Evolutionary conservation across 2,888 invertebrate genomes (phyloP), one percentile per base, ranked within the genome.

Genomic region (Drosophila limbata): DNA sequence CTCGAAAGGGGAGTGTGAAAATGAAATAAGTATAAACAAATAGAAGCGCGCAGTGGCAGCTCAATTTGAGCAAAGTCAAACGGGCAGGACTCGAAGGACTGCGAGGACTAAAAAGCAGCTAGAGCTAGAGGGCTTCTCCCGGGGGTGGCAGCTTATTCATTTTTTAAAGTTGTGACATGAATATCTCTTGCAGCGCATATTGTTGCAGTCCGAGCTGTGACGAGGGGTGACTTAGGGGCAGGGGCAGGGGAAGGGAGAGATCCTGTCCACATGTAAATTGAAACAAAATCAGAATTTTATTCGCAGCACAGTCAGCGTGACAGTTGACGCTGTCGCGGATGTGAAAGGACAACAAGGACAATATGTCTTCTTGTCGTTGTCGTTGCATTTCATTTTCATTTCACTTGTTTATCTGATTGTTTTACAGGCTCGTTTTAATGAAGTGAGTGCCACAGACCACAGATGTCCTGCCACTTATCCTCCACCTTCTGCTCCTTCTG

Each of bases 21-120:
- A 84, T 80, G 66, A 84, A 86, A 84, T 88, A 84, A 86, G 84
- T 86, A 84, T 88, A 88, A 86, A 73, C 86, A 86, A 86, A 86
- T 77, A 86, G 74, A 75, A 69, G 66, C 71, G 55, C 63, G 61
- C 77, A 75, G 68, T 71, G 72, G 71, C 75, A 79, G 75, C 73
- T 73, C 76, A 78, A 77, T 78, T 73, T 73, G 64, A 59, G 45
- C 39, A 35, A 74, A 85, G 79, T 79, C 79, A 86, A 85, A 84
- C 71, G 80, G 51, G 19, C 44, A 42, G 51, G 57, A 39, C n/a
- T 33, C 17, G 17, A 17, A 52, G 28, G n/a, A 33, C 13, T 19
- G 13, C 5, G 10, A 35, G 17, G 13, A 51, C 64, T 50, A 19
- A 50, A 28, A 42, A 66, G 57, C 69, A 47, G 25, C 31, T n/a